Percentiles rank a stretch among this genome's conserved stretches.
These are phyloP conservation scores for Sander vitreus DNA, from an alignment of 2,113 vertebrate genomes.

Conservation along the genomic window DNA sequence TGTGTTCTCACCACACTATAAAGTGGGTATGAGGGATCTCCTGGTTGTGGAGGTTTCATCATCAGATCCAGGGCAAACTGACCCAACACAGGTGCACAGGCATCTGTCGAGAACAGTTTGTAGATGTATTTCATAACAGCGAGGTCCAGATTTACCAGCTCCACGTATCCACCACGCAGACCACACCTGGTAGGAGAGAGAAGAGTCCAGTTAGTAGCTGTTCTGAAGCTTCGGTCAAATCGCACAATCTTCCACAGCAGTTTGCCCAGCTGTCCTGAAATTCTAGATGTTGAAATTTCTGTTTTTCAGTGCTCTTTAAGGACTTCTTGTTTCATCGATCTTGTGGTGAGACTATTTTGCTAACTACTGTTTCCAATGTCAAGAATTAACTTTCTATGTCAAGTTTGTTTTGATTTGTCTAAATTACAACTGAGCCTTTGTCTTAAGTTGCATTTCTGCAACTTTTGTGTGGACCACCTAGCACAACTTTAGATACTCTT, in stretches of 20 bases:
- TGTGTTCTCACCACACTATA: constrained; percentile 61
- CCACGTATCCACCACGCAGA: constrained; percentile 83
- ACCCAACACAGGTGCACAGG: constrained; percentile 55
- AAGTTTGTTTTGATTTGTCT: too few relatives aligned
- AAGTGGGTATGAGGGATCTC: constrained; percentile 79
- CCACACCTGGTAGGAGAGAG: constrained; percentile 76
- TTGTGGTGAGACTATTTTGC: not conserved
- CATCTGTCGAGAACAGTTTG: constrained; percentile 10
- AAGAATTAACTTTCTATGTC: not conserved
- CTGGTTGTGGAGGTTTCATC: constrained; percentile 77
- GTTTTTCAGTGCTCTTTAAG: not conserved
- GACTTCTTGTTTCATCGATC: not conserved
- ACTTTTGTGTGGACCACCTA: not conserved
- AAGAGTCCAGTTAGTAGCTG: not conserved
- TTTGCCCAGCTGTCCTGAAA: not conserved
- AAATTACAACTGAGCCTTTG: not conserved
- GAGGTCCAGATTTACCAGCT: constrained; percentile 84
- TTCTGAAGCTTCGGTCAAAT: not conserved
- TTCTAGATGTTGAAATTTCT: accelerated
- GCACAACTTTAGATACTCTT: not conserved
- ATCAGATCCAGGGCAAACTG: constrained; percentile 82
- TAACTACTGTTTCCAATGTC: not conserved
- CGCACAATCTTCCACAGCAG: not conserved
- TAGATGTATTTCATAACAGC: constrained; percentile 39
- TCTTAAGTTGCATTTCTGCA: not conserved